A percentile compares a stretch with the other conserved stretches of the same genome.
phyloP scores from a whole-genome alignment of 2,113 vertebrate species.

The Xyrauchen texanus region DNA sequence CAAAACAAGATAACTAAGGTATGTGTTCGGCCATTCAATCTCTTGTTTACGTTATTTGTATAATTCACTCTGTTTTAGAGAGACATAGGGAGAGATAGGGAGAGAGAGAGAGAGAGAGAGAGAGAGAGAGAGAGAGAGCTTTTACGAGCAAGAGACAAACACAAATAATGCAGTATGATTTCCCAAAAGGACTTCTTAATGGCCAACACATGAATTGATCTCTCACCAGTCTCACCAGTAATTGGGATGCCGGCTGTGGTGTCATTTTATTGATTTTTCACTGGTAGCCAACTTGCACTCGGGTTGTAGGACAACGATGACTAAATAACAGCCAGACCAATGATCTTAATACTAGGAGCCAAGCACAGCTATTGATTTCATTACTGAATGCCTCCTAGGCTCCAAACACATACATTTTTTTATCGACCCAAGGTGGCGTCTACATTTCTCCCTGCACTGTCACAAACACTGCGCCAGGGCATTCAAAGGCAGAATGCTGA shows the following conservation, averaged over 20 bases:
- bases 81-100: slow-evolving; percentile 3
- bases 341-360: slow-evolving; percentile 74
- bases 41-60: slow-evolving; percentile 9
- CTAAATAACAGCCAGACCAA: slow-evolving; percentile 72
- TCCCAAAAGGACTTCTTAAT: slow-evolving; percentile 68
- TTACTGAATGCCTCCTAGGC: slow-evolving; percentile 74
- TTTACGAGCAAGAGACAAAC: background rate
- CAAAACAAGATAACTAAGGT: slow-evolving; percentile 8
- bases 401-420: slow-evolving; percentile 72
- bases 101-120: background rate
- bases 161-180: slow-evolving; percentile 68
- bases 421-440: slow-evolving; percentile 68
- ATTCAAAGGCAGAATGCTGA: slow-evolving; percentile 64
- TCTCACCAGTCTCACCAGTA: slow-evolving; percentile 67
- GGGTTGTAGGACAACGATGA: slow-evolving; percentile 71
- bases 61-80: slow-evolving; percentile 14
- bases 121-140: background rate
- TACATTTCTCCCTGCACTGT: slow-evolving; percentile 68
- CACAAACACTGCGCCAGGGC: slow-evolving; percentile 55
- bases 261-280: slow-evolving; percentile 71
- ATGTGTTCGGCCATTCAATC: slow-evolving; percentile 7
- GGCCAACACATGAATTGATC: slow-evolving; percentile 72
- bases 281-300: slow-evolving; percentile 67
- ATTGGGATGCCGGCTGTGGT: slow-evolving; percentile 72
- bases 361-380: slow-evolving; percentile 76